Conservation (phyloP, 1,140 invertebrate species). For the Drosophila orosa region DNA sequence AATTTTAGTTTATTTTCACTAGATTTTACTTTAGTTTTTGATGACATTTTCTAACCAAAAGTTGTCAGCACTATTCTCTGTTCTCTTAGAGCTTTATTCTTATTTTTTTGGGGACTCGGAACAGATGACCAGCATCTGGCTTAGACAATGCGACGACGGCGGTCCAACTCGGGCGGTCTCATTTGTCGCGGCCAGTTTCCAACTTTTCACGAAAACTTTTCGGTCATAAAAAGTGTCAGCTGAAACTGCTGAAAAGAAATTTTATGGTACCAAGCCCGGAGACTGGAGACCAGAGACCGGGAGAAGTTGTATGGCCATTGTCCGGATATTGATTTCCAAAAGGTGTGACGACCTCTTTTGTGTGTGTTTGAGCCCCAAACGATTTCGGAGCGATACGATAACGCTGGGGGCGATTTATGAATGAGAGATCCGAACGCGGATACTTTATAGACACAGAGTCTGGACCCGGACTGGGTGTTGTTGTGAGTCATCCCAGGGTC, state of each 20-base stretch:
- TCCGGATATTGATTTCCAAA: slow-evolving; percentile 72
- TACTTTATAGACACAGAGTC: slow-evolving; percentile 69
- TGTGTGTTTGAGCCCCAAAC: slow-evolving; percentile 1
- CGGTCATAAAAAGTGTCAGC: slow-evolving; percentile 72
- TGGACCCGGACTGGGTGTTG: slow-evolving; percentile 19
- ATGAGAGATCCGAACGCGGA: slow-evolving; percentile 55
- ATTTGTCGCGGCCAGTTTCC: slow-evolving; percentile 64
- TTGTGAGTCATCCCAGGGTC: slow-evolving; percentile 48
- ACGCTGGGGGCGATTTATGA: slow-evolving; percentile 71
- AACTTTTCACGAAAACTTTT: slow-evolving; percentile 71
- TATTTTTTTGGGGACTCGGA: slow-evolving; percentile 13
- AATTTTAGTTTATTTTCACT: background rate
- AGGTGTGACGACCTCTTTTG: slow-evolving; percentile 77
- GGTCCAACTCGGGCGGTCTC: slow-evolving; percentile 76
- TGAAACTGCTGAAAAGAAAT: slow-evolving; percentile 71
- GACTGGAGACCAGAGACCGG: background rate
- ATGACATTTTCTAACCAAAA: background rate
- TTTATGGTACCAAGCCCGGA: slow-evolving; percentile 31
- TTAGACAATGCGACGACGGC: slow-evolving; percentile 74
- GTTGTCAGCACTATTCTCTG: background rate
- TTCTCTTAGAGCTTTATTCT: background rate
- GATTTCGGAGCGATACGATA: slow-evolving; percentile 62
- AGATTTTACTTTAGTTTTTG: background rate
- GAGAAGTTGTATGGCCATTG: slow-evolving; percentile 53
- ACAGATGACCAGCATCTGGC: slow-evolving; percentile 77